Evolutionary conservation across 1,140 invertebrate genomes (phyloP).

Genomic region (Phymastichus coffea): DNA sequence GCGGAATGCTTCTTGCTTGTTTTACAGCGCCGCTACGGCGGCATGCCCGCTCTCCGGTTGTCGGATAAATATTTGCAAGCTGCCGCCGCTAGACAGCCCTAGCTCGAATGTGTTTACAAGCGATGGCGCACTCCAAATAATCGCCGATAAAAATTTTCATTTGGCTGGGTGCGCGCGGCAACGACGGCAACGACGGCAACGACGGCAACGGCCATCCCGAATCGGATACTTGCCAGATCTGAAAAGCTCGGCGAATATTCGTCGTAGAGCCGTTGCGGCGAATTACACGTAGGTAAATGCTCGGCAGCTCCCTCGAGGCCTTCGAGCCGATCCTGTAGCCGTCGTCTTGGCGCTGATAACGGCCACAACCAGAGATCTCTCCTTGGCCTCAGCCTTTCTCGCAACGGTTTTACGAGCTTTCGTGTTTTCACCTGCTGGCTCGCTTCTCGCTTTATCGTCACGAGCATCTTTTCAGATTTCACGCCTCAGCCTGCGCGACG

Average conservation of each 20-base stretch:
- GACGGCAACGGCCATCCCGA: too few species aligned
- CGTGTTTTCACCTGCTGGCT: neutral
- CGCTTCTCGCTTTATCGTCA: neutral
- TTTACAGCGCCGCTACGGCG: too few species aligned
- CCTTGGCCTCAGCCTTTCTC: too few species aligned
- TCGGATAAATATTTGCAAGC: too few species aligned
- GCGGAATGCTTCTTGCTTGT: too few species aligned
- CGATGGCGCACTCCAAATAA: slow-evolving; percentile 3
- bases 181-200: too few species aligned
- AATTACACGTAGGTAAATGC: slow-evolving; percentile 19
- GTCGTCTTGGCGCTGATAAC: slow-evolving; percentile 5
- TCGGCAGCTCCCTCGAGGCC: neutral
- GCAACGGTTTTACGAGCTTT: neutral
- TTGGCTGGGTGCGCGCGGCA: neutral
- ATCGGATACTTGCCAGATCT: slow-evolving; percentile 9
- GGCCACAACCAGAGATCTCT: neutral
- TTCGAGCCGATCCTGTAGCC: neutral
- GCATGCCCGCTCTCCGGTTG: too few species aligned
- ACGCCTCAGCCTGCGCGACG: too few species aligned
- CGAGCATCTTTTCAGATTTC: neutral
- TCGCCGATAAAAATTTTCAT: slow-evolving; percentile 20
- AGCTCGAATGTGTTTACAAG: too few species aligned
- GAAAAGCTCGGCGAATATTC: slow-evolving; percentile 1
- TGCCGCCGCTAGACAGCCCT: too few species aligned
- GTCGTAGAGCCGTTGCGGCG: neutral